Evolutionary conservation across 37 sponge, comb jelly and placozoan species (phyloP).

Genomic region (Hormiphora californensis): DNA sequence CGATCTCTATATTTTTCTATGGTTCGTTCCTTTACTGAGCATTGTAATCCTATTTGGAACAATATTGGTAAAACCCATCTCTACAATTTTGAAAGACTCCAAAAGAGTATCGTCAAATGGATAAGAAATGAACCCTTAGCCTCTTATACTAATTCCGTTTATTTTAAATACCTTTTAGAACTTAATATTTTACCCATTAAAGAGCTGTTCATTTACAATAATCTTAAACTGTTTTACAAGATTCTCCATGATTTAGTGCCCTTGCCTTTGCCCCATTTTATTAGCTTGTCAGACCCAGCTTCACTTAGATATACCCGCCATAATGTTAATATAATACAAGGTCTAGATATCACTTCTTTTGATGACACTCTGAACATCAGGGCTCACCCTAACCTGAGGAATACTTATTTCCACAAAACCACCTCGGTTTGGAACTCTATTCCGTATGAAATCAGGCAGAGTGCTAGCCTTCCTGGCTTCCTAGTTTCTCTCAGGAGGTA

Average conservation of each 20-base stretch:
- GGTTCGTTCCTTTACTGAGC: conserved; percentile 15
- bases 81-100: not conserved
- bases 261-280: not conserved
- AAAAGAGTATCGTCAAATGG: not conserved
- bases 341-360: too few relatives aligned
- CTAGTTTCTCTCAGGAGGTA: too few relatives aligned
- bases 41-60: not conserved
- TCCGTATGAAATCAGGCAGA: too few relatives aligned
- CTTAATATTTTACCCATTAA: not conserved
- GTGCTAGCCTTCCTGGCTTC: too few relatives aligned
- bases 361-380: not conserved
- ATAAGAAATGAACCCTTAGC: not conserved
- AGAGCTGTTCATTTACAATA: not conserved
- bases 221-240: not conserved
- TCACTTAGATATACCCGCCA: not conserved
- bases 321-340: too few relatives aligned
- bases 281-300: not conserved
- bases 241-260: not conserved
- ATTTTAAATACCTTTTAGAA: not conserved
- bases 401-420: conserved; percentile 14
- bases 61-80: not conserved
- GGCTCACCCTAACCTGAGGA: not conserved
- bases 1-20: not conserved
- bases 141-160: not conserved
- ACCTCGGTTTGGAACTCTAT: not conserved